These are phyloP conservation scores for Mobula hypostoma DNA, from an alignment of 2,113 vertebrate genomes.

Conservation along the genomic window DNA sequence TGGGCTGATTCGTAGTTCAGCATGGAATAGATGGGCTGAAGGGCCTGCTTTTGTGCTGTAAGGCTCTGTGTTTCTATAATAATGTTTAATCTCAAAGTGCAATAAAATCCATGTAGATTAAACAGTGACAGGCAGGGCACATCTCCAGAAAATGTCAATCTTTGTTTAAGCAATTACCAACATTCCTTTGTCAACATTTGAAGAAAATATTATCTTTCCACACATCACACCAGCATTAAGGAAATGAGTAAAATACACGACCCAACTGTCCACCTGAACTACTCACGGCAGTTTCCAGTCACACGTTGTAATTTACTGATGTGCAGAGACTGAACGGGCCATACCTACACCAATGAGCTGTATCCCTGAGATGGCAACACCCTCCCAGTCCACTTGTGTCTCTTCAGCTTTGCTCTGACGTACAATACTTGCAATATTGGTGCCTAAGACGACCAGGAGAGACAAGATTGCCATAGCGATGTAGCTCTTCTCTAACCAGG, in stretches of 20 bases:
- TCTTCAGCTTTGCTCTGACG: constrained; percentile 44
- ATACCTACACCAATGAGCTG: constrained; percentile 72
- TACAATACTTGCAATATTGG: constrained; percentile 61
- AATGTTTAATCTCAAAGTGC: not conserved
- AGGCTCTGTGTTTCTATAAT: not conserved
- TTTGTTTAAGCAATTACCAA: not conserved
- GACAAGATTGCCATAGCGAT: constrained; percentile 64
- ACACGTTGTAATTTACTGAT: constrained; percentile 39
- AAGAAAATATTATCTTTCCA: too few species aligned
- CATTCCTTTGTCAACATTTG: not conserved
- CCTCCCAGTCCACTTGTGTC: constrained; percentile 48
- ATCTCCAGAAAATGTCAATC: not conserved
- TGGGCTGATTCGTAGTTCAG: too few species aligned
- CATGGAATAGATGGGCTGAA: too few species aligned
- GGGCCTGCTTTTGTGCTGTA: too few species aligned
- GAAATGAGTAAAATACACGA: too few species aligned
- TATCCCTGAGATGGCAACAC: constrained; percentile 70
- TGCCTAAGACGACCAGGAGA: constrained; percentile 59
- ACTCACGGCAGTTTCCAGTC: not conserved
- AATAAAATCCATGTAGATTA: not conserved
- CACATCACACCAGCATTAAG: too few species aligned
- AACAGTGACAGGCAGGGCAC: not conserved
- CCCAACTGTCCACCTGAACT: too few species aligned
- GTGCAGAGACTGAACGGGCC: constrained; percentile 40
- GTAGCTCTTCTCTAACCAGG: constrained; percentile 58